Evolutionary conservation across 2,113 vertebrate species (phyloP).

Genomic region (Corythornis vintsioides): DNA sequence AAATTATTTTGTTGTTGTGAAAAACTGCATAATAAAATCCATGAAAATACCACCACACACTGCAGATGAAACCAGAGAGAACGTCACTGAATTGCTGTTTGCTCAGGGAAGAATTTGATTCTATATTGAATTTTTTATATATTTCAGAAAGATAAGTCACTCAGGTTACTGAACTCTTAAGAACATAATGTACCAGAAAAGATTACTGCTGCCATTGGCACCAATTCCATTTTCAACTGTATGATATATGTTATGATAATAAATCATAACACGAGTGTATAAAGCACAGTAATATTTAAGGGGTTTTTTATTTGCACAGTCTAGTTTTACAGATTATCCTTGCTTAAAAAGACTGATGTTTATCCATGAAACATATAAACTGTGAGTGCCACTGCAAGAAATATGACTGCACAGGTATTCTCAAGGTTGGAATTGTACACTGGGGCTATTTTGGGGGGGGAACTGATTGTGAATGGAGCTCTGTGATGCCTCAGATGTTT

Average conservation of each 20-base stretch:
- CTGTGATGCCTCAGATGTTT: neutral
- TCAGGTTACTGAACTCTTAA: neutral
- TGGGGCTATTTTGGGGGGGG: neutral
- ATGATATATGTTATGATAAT: neutral
- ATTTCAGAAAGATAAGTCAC: neutral
- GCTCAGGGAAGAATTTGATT: neutral
- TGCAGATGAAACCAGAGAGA: neutral
- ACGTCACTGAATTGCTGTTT: neutral
- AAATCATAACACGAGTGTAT: neutral
- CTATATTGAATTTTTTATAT: neutral
- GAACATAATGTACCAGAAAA: neutral
- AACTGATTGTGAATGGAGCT: neutral
- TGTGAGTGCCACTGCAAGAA: neutral
- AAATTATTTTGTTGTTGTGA: neutral
- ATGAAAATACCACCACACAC: neutral
- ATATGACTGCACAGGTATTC: neutral
- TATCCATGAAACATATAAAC: neutral
- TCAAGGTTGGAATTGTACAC: neutral
- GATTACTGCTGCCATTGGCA: neutral
- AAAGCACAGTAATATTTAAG: neutral
- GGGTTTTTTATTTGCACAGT: neutral
- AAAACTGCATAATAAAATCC: neutral
- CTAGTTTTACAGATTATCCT: neutral
- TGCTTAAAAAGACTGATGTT: neutral
- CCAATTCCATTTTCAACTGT: neutral